Evolutionary conservation across 2,113 vertebrate species (phyloP), one percentile per base, ranked within the genome.

Genomic region (Rattus rattus): DNA sequence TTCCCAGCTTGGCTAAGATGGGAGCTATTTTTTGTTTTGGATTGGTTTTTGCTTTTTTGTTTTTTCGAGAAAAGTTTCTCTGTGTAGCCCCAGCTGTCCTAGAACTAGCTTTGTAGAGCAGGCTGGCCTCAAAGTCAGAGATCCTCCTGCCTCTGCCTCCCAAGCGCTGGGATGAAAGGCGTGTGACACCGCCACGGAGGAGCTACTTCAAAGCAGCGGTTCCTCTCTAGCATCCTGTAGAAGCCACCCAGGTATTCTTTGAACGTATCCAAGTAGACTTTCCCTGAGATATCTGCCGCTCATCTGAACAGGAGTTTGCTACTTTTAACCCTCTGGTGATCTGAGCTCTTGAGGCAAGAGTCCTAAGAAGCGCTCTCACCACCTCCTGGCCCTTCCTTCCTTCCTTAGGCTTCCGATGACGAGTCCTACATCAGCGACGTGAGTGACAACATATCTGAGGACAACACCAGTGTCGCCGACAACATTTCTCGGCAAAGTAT

Each of bases 391-490:
- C n/a, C 33, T 94, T 94, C 67, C 65, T 90, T 97, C 96, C 54
- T 96, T 93, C 97, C 59, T 96, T 90, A 99, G 99, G 99, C 99
- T 97, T 99, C 99, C 97, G 99, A 99, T 97, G 99, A 99, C 97
- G 99, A 99, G 98, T 99, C 99, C 97, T 99, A 99, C 94, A 99
- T 99, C 98, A 99, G 99, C 92, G 99, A 99, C 98, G 99, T 99
- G 99, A 99, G 99, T 96, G 99, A 99, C 98, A 99, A 99, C 97
- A 99, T 99, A 99, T 99, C 99, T 28, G 99, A 99, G 98, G 99
- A 99, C 99, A 99, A 99, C 97, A 99, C 99, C 98, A 99, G 99
- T 88, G 99, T 99, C 94, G 99, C 99, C 80, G 99, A 99, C 98
- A 99, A 99, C 96, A 98, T 99, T 98, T 99, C 99, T 98, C 99